phyloP scores from a whole-genome alignment of 2,797 vertebrate species.

The Loris lydekkerianus region DNA sequence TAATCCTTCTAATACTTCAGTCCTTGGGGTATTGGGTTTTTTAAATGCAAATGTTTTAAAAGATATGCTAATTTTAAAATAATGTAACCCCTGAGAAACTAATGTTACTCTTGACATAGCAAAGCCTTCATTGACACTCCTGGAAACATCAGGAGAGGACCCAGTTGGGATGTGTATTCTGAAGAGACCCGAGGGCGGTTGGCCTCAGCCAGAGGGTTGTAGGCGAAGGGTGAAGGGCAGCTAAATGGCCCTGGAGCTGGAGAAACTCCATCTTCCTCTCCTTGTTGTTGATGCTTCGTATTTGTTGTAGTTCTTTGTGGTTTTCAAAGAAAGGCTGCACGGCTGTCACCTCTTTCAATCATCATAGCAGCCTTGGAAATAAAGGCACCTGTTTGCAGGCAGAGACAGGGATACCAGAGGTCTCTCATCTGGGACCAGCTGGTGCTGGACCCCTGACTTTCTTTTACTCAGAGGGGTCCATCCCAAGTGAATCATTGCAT shows the following conservation, averaged over 20 bases:
- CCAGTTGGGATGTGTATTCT: neutral
- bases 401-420: neutral
- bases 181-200: neutral
- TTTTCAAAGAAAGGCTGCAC: neutral
- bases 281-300: neutral
- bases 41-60: neutral
- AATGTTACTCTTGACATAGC: neutral
- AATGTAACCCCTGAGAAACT: neutral
- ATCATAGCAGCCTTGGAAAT: neutral
- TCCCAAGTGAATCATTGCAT: neutral
- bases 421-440: neutral
- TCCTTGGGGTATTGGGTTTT: neutral
- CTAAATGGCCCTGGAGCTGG: rapidly evolving
- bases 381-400: no score
- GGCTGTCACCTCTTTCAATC: neutral
- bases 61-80: neutral
- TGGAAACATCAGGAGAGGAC: neutral
- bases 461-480: neutral
- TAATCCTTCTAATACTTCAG: neutral
- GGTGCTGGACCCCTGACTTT: no score
- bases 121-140: neutral
- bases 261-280: neutral
- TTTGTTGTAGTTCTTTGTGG: neutral
- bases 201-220: no score
- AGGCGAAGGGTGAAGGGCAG: neutral